A percentile compares a stretch with the other conserved stretches of the same genome.
These are phyloP conservation scores for Sarcoramphus papa DNA, from an alignment of 2,797 vertebrate genomes.

Conservation along the genomic window DNA sequence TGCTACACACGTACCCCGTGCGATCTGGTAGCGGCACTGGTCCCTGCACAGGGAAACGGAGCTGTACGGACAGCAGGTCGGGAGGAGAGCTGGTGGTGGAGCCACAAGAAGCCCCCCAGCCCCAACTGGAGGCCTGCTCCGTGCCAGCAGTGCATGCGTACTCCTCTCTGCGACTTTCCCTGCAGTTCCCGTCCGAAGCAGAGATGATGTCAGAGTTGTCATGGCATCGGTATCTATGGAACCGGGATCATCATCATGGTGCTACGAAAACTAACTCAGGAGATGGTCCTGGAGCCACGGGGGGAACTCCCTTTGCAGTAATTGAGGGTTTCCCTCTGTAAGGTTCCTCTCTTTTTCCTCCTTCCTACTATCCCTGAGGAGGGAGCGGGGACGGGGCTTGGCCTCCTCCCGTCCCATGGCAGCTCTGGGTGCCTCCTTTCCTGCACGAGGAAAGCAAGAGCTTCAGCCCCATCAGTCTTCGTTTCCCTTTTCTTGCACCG, in stretches of 20 bases:
- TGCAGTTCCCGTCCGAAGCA: conserved; percentile 7
- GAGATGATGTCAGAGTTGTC: conserved; percentile 66
- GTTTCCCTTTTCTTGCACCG: background rate
- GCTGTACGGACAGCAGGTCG: accelerated
- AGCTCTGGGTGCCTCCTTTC: background rate
- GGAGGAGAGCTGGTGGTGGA: background rate
- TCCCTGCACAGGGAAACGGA: accelerated
- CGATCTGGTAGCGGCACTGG: accelerated
- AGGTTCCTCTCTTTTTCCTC: background rate
- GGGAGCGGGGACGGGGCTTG: background rate
- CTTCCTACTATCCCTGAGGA: background rate
- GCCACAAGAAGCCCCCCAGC: background rate
- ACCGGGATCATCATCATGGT: background rate
- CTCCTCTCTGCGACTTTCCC: background rate
- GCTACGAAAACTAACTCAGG: background rate
- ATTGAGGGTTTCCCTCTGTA: background rate
- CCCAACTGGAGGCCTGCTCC: background rate
- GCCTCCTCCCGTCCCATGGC: accelerated
- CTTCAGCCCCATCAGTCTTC: background rate
- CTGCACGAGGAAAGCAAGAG: background rate
- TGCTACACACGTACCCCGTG: accelerated
- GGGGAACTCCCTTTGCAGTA: background rate
- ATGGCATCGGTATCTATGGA: conserved; percentile 69
- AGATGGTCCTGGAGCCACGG: background rate
- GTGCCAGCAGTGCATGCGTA: background rate